A percentile compares a stretch with the other conserved stretches of the same genome.
phyloP scores from a whole-genome alignment of 1,140 invertebrate species.

The Harlomillsia oculata region DNA sequence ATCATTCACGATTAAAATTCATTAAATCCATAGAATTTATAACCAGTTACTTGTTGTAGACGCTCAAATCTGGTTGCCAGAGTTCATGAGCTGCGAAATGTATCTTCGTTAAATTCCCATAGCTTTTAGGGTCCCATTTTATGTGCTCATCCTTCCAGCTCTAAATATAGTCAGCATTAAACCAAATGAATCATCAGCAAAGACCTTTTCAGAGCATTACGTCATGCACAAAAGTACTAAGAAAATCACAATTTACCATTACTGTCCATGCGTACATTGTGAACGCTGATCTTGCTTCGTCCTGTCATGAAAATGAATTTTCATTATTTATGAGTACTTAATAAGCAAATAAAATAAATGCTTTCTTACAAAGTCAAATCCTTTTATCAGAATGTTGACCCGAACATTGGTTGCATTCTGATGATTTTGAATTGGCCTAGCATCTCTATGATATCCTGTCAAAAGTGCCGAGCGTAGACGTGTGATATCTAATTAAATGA shows the following conservation, averaged over 20 bases:
- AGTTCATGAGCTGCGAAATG: slow-evolving; percentile 40
- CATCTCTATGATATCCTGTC: slow-evolving; percentile 24
- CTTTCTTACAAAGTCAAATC: slow-evolving; percentile 32
- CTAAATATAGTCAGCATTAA: slow-evolving; percentile 2
- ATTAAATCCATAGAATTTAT: background rate
- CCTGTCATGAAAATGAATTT: slow-evolving; percentile 12
- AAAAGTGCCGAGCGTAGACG: slow-evolving; percentile 19
- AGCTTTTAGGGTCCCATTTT: slow-evolving; percentile 40
- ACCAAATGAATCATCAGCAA: background rate
- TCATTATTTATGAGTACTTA: too few relatives aligned
- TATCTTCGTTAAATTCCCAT: slow-evolving; percentile 38
- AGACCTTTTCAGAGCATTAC: background rate
- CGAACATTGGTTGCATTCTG: slow-evolving; percentile 20
- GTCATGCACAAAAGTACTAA: background rate
- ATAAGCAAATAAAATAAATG: background rate
- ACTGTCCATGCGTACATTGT: slow-evolving; percentile 30
- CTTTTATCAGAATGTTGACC: slow-evolving; percentile 17
- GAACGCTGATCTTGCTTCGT: slow-evolving; percentile 22
- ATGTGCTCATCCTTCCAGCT: slow-evolving; percentile 41
- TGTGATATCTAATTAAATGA: slow-evolving; percentile 20
- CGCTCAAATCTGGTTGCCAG: slow-evolving; percentile 43
- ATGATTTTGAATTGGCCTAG: slow-evolving; percentile 23
- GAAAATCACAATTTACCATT: slow-evolving; percentile 18
- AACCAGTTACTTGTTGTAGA: slow-evolving; percentile 41
- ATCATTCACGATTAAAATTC: background rate